These are phyloP conservation scores for Hippopotamus amphibius DNA, from an alignment of 2,113 vertebrate species.

Conservation along the genomic window DNA sequence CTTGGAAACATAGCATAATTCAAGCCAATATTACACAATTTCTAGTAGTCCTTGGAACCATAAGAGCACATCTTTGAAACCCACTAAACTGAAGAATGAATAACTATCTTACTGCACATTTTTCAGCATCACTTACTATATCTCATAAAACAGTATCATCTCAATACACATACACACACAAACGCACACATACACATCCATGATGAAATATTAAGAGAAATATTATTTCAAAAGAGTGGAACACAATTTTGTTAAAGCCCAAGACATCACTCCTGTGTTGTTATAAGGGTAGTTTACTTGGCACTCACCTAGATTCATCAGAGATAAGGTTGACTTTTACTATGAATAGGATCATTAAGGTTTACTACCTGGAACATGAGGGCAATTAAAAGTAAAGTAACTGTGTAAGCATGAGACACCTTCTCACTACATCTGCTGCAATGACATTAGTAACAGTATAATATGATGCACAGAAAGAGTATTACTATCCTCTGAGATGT, in stretches of 20 bases:
- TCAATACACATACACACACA: neutral
- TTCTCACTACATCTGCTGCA: neutral
- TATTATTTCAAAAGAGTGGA: neutral
- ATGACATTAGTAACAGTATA: neutral
- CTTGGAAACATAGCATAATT: neutral
- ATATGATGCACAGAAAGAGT: neutral
- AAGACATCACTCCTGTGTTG: neutral
- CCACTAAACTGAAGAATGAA: neutral
- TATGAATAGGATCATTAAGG: neutral
- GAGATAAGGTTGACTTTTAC: constrained; percentile 10
- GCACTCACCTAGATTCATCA: neutral
- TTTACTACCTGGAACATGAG: neutral
- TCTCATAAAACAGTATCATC: neutral
- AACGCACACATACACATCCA: neutral
- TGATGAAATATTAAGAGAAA: neutral
- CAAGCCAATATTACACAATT: neutral
- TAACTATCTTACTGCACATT: neutral
- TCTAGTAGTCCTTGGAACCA: neutral
- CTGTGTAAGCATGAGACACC: neutral
- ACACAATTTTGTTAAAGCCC: neutral
- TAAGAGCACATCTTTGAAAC: neutral
- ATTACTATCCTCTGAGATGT: neutral
- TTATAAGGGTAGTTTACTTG: neutral
- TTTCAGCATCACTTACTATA: neutral
- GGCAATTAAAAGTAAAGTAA: neutral